Evolutionary conservation across 2,113 vertebrate species (phyloP), one percentile per base, ranked within the genome.

Genomic region (Lophius piscatorius): DNA sequence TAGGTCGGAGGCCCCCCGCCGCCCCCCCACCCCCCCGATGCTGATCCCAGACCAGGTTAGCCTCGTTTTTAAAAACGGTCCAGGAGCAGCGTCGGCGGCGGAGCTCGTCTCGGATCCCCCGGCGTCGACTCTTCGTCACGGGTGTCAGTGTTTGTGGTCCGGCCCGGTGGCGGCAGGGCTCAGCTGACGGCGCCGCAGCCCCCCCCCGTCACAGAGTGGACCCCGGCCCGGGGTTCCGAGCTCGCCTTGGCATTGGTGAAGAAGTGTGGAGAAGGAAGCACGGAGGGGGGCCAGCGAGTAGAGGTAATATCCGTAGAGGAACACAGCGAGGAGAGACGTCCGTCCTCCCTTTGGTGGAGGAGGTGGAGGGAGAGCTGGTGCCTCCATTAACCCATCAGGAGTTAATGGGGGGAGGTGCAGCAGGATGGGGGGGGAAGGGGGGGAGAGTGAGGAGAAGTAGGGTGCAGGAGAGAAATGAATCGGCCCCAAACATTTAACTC

Each of bases 401-500:
- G 72, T 68, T 76, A 82, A 85, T 77, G 72, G 78, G 54, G 66
- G 65, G 84, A 75, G 69, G 58, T n/a, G 47, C 13, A n/a, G n/a
- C n/a, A n/a, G 24, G 59, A 48, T 29, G 42, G 59, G 39, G 42
- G 23, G 40, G 23, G 50, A 42, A 42, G 28, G 38, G 50, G 17
- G 49, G 41, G 18, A n/a, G n/a, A n/a, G n/a, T n/a, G n/a, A n/a
- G n/a, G n/a, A n/a, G n/a, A n/a, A n/a, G n/a, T n/a, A n/a, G 40
- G 65, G 33, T 26, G 42, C 35, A 58, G 55, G 57, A 64, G 67
- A 66, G 70, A 50, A 66, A 46, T 6, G 48, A 71, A 45, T 76
- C 46, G 41, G 66, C 62, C 70, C 59, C 34, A 48, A 56, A 72
- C 47, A 81, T 89, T 93, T 97, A 98, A 91, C 94, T 95, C 88